Evolutionary conservation across 2,113 vertebrate species (phyloP).

Genomic region (Protobothrops mucrosquamatus): DNA sequence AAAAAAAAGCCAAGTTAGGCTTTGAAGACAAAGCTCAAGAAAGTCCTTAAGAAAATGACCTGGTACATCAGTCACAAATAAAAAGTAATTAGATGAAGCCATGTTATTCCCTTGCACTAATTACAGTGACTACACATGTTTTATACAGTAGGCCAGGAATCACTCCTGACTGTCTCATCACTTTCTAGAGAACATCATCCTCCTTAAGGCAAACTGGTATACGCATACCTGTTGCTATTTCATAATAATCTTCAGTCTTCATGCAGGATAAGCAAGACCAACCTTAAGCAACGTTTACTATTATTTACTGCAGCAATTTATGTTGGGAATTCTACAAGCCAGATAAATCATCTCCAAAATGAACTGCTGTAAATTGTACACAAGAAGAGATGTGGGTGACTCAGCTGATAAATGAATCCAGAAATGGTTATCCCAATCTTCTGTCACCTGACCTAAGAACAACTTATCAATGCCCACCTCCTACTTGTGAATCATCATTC

Average conservation of each 20-base stretch:
- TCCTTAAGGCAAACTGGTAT: background rate
- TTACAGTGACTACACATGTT: background rate
- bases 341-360: background rate
- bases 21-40: background rate
- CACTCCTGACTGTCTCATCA: background rate
- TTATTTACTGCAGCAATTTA: background rate
- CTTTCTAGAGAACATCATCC: background rate
- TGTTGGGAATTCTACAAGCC: background rate
- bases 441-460: background rate
- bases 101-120: background rate
- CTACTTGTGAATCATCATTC: background rate
- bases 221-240: background rate
- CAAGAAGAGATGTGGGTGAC: background rate
- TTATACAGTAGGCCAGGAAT: background rate
- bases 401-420: conserved; percentile 16
- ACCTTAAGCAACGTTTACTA: background rate
- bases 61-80: background rate
- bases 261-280: background rate
- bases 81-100: background rate
- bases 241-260: background rate
- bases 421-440: background rate
- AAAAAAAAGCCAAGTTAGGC: background rate
- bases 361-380: background rate
- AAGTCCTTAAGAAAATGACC: background rate
- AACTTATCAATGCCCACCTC: background rate